Evolutionary conservation across 2,113 vertebrate genomes (phyloP).

Genomic region (Megalops atlanticus): DNA sequence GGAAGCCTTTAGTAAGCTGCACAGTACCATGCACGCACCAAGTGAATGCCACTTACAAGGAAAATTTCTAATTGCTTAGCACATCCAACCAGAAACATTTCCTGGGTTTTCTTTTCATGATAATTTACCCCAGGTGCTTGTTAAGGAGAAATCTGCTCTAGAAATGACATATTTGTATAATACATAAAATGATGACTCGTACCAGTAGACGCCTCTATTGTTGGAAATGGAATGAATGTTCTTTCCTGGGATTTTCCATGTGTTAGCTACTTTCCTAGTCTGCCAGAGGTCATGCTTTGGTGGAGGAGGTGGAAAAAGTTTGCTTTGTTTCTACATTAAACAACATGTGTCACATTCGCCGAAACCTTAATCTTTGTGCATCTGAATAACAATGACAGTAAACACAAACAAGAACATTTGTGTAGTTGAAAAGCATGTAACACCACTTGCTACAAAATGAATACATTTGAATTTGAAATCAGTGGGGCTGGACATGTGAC

Average conservation of each 20-base stretch:
- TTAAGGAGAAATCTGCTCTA: background rate
- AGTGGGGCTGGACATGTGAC: background rate
- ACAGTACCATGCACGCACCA: background rate
- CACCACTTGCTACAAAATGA: background rate
- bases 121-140: too few species aligned
- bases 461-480: background rate
- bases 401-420: background rate
- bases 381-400: background rate
- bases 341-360: conserved; percentile 63
- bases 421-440: background rate
- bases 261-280: conserved; percentile 56
- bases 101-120: background rate
- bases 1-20: background rate
- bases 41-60: too few species aligned
- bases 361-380: conserved; percentile 14
- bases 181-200: conserved; percentile 50
- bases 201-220: background rate
- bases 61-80: too few species aligned
- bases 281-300: conserved; percentile 47
- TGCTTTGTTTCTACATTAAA: conserved; percentile 65
- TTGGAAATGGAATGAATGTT: conserved; percentile 18
- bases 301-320: conserved; percentile 62
- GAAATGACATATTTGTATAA: conserved; percentile 14
- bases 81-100: background rate
- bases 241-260: conserved; percentile 58